These are phyloP conservation scores for Piprites chloris DNA, from an alignment of 2,113 vertebrate species.

Conservation along the genomic window DNA sequence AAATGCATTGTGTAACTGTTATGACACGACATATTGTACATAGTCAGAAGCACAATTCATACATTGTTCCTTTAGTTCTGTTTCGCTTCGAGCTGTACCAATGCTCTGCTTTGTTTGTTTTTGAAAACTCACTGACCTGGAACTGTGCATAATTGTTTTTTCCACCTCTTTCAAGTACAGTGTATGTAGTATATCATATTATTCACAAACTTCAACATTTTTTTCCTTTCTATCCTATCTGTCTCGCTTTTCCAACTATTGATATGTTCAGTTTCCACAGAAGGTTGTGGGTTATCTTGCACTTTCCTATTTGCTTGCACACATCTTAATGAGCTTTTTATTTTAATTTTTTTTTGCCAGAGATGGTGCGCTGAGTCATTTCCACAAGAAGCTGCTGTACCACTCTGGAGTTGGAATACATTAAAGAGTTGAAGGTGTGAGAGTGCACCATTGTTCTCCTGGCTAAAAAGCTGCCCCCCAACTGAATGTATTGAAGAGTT, in stretches of 20 bases:
- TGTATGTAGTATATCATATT: background rate
- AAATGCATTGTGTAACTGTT: background rate
- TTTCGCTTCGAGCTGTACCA: slow-evolving; percentile 22
- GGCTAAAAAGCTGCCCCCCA: background rate
- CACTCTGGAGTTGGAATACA: background rate
- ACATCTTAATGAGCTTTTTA: slow-evolving; percentile 29
- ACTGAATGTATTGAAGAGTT: slow-evolving; percentile 35
- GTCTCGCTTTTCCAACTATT: background rate
- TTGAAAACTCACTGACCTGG: slow-evolving; percentile 38
- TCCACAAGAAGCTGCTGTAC: background rate
- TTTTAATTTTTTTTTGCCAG: slow-evolving; percentile 59
- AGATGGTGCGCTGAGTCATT: slow-evolving; percentile 34
- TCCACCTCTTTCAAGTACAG: background rate
- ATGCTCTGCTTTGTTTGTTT: background rate
- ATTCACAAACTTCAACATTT: background rate
- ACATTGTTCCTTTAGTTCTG: background rate
- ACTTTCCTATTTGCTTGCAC: background rate
- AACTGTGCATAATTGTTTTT: background rate
- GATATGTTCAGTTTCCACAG: background rate
- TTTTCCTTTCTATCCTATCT: background rate
- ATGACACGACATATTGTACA: background rate
- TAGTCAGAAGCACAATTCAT: background rate
- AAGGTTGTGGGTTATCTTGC: background rate
- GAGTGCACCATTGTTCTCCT: background rate
- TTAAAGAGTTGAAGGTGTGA: slow-evolving; percentile 8